Evolutionary conservation across 2,888 invertebrate species (phyloP).

Genomic region (Drosophila robusta): DNA sequence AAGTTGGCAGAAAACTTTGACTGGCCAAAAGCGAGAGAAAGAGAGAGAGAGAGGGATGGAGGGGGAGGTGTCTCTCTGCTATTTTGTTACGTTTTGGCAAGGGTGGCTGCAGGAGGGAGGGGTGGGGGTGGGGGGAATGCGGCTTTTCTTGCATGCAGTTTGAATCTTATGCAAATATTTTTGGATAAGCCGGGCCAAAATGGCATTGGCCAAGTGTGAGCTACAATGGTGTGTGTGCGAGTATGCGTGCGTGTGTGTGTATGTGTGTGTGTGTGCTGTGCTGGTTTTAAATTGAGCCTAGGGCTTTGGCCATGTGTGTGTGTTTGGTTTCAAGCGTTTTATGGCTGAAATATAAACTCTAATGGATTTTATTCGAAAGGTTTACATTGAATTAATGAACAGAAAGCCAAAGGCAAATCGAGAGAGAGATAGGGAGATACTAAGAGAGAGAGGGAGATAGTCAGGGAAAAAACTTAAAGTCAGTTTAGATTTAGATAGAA

Average conservation of each 20-base stretch:
- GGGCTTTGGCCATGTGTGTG: constrained; percentile 42
- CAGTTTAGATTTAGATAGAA: too few relatives aligned
- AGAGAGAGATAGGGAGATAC: background rate
- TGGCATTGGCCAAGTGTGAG: constrained; percentile 40
- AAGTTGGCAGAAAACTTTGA: constrained; percentile 62
- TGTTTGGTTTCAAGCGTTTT: constrained; percentile 46
- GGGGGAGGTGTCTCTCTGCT: constrained; percentile 21
- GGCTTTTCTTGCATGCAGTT: constrained; percentile 66
- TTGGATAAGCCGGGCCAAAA: constrained; percentile 69
- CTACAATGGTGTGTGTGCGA: constrained; percentile 7
- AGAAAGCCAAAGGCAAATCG: constrained; percentile 7
- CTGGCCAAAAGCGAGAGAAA: constrained; percentile 1
- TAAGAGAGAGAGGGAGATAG: too few relatives aligned
- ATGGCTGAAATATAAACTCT: constrained; percentile 72
- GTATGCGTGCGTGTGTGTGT: constrained; percentile 15
- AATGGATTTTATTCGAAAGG: constrained; percentile 72
- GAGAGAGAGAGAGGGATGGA: background rate
- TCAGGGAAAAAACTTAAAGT: too few relatives aligned
- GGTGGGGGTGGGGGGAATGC: background rate
- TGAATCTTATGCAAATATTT: constrained; percentile 79
- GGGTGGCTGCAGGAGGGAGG: constrained; percentile 7
- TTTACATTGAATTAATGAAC: constrained; percentile 61
- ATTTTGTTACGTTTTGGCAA: constrained; percentile 68
- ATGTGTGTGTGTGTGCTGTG: constrained; percentile 25
- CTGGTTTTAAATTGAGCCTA: constrained; percentile 66